Evolutionary conservation across 2,888 invertebrate species (phyloP).

Genomic region (Tenthredo amoena): DNA sequence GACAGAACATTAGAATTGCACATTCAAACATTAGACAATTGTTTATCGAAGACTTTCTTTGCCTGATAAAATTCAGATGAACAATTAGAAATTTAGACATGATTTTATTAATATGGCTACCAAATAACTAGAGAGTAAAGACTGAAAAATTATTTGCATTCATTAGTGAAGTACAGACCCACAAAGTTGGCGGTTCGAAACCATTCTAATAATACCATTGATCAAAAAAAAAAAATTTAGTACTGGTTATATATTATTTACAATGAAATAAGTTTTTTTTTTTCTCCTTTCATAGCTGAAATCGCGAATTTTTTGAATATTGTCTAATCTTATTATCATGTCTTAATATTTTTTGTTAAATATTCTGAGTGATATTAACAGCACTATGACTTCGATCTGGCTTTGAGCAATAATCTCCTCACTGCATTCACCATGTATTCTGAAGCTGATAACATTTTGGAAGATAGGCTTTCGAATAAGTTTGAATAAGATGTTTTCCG

Average conservation of each 20-base stretch:
- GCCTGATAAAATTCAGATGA: not conserved
- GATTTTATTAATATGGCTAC: conserved; percentile 28
- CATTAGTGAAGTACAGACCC: not conserved
- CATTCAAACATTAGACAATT: not conserved
- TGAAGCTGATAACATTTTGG: not conserved
- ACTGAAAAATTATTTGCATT: conserved; percentile 48
- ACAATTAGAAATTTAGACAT: conserved; percentile 26
- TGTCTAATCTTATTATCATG: conserved; percentile 13
- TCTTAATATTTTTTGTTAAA: conserved; percentile 24
- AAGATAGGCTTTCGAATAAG: not conserved
- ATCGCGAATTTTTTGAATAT: not conserved
- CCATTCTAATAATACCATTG: not conserved
- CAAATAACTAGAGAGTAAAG: conserved; percentile 49
- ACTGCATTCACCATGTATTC: not conserved
- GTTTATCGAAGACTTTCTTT: not conserved
- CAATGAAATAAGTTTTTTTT: not conserved
- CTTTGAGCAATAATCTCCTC: not conserved
- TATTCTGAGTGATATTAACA: conserved; percentile 2
- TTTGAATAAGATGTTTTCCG: not conserved
- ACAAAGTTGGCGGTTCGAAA: not conserved
- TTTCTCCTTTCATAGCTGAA: not conserved
- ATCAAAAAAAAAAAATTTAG: not conserved
- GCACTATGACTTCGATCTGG: not conserved
- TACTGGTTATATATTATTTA: not conserved
- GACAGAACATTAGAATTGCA: not conserved